Percentiles rank a stretch among this genome's conserved stretches.
These are phyloP conservation scores for Turritopsis rubra DNA, from an alignment of 30 jellyfish, hydroid and myxozoan species.

Conservation along the genomic window DNA sequence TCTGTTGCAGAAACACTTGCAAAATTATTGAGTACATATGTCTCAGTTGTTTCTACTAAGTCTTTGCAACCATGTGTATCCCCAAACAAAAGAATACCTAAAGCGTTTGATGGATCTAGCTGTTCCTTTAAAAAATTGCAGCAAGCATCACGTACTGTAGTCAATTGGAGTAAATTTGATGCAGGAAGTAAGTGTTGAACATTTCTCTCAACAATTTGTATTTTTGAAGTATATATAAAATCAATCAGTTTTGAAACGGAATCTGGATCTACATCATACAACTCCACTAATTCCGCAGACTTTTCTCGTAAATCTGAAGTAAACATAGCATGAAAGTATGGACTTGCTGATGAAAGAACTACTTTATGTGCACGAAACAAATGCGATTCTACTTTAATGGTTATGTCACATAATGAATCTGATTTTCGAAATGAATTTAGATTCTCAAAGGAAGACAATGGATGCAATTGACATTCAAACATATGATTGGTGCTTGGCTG, in stretches of 20 bases:
- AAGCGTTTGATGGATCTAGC: constrained; percentile 67
- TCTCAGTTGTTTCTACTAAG: constrained; percentile 28
- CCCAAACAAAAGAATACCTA: constrained; percentile 76
- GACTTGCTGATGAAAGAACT: constrained; percentile 70
- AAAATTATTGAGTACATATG: constrained; percentile 47
- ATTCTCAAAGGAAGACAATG: constrained; percentile 35
- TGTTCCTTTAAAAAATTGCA: constrained; percentile 60
- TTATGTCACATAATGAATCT: constrained; percentile 57
- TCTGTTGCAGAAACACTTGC: constrained; percentile 54
- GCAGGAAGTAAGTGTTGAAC: constrained; percentile 71
- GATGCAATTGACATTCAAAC: constrained; percentile 20
- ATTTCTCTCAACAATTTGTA: constrained; percentile 58
- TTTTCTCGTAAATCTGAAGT: constrained; percentile 64
- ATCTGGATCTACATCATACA: constrained; percentile 61
- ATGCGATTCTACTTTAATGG: constrained; percentile 32
- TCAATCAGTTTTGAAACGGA: constrained; percentile 53
- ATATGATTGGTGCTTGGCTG: neutral
- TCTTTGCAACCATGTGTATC: constrained; percentile 62
- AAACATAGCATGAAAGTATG: constrained; percentile 88
- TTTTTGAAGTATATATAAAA: constrained; percentile 62
- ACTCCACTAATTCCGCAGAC: constrained; percentile 44
- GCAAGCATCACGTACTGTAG: constrained; percentile 61
- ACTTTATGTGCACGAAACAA: constrained; percentile 72
- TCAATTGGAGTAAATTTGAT: constrained; percentile 59
- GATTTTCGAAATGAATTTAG: constrained; percentile 44